Percentiles rank a stretch among this genome's conserved stretches.
These are phyloP conservation scores for Drosophila pullipes DNA, from an alignment of 2,888 invertebrate genomes.

Conservation along the genomic window DNA sequence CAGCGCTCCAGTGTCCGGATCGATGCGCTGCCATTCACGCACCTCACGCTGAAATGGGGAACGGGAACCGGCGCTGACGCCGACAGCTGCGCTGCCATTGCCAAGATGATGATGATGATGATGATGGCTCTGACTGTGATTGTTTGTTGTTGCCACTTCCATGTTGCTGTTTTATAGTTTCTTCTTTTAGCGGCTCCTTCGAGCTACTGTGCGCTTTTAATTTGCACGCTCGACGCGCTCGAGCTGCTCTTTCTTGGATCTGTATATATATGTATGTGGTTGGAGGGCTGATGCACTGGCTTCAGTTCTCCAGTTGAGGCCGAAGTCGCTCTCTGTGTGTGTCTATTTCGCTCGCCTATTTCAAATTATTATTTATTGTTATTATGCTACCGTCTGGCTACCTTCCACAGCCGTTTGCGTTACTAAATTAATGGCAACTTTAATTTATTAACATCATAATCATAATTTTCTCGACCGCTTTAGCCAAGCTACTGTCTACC, in stretches of 20 bases:
- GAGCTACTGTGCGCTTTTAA: constrained; percentile 79
- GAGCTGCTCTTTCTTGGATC: constrained; percentile 55
- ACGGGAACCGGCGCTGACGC: constrained; percentile 68
- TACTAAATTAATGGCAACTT: constrained; percentile 79
- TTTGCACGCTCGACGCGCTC: constrained; percentile 78
- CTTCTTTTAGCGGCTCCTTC: constrained; percentile 47
- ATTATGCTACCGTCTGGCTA: constrained; percentile 72
- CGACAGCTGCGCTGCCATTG: constrained; percentile 28
- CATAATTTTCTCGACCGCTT: constrained; percentile 77
- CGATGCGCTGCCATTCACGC: constrained; percentile 86
- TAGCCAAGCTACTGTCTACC: constrained; percentile 67
- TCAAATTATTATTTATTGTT: constrained; percentile 82
- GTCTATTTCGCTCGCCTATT: constrained; percentile 69
- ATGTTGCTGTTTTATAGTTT: constrained; percentile 59
- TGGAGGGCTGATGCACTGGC: constrained; percentile 63
- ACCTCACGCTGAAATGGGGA: constrained; percentile 86
- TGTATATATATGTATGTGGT: constrained; percentile 16
- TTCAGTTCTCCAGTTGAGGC: constrained; percentile 42
- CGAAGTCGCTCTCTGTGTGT: constrained; percentile 36
- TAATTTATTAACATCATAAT: constrained; percentile 84
- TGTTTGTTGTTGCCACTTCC: constrained; percentile 82
- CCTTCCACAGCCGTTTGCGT: constrained; percentile 57
- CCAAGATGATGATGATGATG: constrained; percentile 62
- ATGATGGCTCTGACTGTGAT: constrained; percentile 80
- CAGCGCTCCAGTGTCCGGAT: constrained; percentile 85